Conservation (phyloP, 2,797 vertebrate genomes). For the Poecilia gillii region DNA sequence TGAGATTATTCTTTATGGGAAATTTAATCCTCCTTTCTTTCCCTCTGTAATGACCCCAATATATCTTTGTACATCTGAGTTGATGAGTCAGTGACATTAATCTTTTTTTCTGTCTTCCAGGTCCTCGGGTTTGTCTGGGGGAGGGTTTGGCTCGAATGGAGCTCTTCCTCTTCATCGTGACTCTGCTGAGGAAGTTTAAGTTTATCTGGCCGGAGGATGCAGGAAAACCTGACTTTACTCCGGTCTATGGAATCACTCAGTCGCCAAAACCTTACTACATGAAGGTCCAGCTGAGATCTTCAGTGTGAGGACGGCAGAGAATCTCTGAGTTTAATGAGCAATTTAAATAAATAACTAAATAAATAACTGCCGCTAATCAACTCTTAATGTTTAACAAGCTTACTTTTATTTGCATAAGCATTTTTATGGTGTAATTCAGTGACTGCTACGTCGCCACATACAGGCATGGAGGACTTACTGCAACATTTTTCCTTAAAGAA, state of each 20-base stretch:
- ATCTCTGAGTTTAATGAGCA: neutral
- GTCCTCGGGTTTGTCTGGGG: slow-evolving; percentile 77
- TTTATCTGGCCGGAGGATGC: slow-evolving; percentile 67
- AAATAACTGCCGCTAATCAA: neutral
- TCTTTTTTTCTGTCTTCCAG: slow-evolving; percentile 64
- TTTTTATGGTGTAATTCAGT: neutral
- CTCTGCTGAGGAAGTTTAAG: slow-evolving; percentile 74
- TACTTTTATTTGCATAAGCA: neutral
- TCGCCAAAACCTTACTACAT: slow-evolving; percentile 68
- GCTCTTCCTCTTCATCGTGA: slow-evolving; percentile 77
- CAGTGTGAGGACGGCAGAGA: neutral
- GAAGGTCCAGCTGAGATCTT: slow-evolving; percentile 47
- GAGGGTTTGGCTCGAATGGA: slow-evolving; percentile 82
- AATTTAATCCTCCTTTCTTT: too few relatives aligned
- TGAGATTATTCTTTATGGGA: too few relatives aligned
- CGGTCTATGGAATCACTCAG: slow-evolving; percentile 59
- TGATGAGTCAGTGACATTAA: neutral
- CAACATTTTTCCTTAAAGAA: neutral
- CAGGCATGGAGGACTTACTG: neutral
- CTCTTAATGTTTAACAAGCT: neutral
- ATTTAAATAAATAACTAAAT: neutral
- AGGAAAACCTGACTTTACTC: slow-evolving; percentile 63
- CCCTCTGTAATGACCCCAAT: too few relatives aligned
- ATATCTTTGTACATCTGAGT: neutral
- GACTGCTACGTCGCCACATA: neutral